Evolutionary conservation across 1,140 invertebrate species (phyloP).

Genomic region (Gryon sp.): DNA sequence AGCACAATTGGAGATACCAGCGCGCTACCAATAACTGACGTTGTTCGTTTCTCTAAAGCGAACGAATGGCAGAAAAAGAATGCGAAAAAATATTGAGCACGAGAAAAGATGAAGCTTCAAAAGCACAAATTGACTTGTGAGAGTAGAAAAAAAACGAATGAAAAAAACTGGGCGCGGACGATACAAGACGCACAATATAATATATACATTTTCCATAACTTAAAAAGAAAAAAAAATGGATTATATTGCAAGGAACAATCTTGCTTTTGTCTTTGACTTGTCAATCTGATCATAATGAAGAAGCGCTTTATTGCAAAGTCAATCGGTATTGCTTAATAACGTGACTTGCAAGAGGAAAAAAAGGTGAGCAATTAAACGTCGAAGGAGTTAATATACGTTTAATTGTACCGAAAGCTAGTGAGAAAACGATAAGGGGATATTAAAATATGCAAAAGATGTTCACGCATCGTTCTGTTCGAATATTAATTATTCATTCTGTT

Average conservation of each 20-base stretch:
- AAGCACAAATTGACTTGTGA: conserved; percentile 40
- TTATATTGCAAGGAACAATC: conserved; percentile 65
- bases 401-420: neutral
- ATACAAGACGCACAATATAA: conserved; percentile 45
- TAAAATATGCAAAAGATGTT: conserved; percentile 48
- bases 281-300: conserved; percentile 27
- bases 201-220: conserved; percentile 67
- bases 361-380: conserved; percentile 1
- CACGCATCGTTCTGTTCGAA: conserved; percentile 20
- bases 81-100: conserved; percentile 32
- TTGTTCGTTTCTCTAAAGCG: conserved; percentile 40
- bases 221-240: conserved; percentile 61
- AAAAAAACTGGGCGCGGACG: conserved; percentile 4
- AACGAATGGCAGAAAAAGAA: conserved; percentile 57
- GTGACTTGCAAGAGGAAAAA: conserved; percentile 5
- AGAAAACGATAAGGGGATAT: conserved; percentile 21
- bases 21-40: conserved; percentile 67
- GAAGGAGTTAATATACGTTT: conserved; percentile 16
- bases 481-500: conserved; percentile 21
- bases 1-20: conserved; percentile 65
- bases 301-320: neutral
- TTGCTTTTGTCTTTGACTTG: conserved; percentile 41
- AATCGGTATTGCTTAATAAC: conserved; percentile 27
- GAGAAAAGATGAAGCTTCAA: conserved; percentile 13
- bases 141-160: conserved; percentile 22